Percentiles rank a stretch among this genome's conserved stretches.
Evolutionary conservation across 2,888 invertebrate genomes (phyloP).

Genomic region (Drosophila anceps): DNA sequence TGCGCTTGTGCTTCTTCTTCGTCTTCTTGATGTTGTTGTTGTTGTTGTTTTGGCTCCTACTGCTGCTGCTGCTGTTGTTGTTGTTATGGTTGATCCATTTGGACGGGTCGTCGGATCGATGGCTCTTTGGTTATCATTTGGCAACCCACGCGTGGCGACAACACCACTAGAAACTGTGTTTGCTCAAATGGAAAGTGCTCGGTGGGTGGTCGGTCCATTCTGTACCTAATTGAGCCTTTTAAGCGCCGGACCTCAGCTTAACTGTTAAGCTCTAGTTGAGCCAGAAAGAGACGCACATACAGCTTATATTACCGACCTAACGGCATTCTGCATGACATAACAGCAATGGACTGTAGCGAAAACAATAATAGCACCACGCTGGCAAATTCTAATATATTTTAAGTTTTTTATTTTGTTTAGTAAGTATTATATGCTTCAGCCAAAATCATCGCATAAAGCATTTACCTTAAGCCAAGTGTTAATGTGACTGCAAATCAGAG

Average conservation of each 20-base stretch:
- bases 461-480: constrained; percentile 68
- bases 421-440: background rate
- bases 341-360: background rate
- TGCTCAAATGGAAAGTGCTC: constrained; percentile 58
- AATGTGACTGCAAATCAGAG: constrained; percentile 65
- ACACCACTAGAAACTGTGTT: constrained; percentile 42
- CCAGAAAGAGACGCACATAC: background rate
- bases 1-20: constrained; percentile 51
- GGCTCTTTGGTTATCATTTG: constrained; percentile 77
- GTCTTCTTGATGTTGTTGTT: constrained; percentile 31
- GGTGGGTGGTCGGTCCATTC: constrained; percentile 65
- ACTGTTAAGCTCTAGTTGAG: background rate
- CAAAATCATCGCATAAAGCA: constrained; percentile 43
- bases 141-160: constrained; percentile 77
- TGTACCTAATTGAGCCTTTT: constrained; percentile 44
- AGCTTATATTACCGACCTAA: constrained; percentile 7
- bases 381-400: background rate
- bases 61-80: constrained; percentile 23
- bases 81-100: constrained; percentile 49
- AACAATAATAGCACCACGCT: background rate
- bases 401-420: too few species aligned
- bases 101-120: constrained; percentile 62
- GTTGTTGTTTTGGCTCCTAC: constrained; percentile 15
- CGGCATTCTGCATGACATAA: background rate
- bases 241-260: constrained; percentile 22